These are phyloP conservation scores for Hedychridium roseum DNA, from an alignment of 2,888 invertebrate genomes.

Conservation along the genomic window DNA sequence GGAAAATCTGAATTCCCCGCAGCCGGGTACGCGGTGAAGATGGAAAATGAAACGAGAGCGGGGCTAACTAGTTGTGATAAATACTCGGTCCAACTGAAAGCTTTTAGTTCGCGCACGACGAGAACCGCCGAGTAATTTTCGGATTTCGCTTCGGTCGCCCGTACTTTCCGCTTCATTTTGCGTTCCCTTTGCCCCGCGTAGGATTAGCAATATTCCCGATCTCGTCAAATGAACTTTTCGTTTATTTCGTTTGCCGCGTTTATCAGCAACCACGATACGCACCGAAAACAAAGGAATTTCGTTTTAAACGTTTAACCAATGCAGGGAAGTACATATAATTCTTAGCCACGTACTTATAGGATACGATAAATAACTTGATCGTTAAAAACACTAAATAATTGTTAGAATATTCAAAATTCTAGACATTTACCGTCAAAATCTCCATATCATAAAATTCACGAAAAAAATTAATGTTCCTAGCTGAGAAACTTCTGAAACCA, in stretches of 20 bases:
- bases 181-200: neutral
- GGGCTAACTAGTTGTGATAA: conserved; percentile 3
- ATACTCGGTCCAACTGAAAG: neutral
- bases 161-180: conserved; percentile 1
- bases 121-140: neutral
- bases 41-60: neutral
- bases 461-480: no score
- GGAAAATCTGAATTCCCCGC: neutral
- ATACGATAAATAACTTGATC: no score
- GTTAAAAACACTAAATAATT: no score
- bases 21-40: neutral
- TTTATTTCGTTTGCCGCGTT: neutral
- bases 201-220: neutral
- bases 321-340: no score
- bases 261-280: neutral
- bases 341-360: no score
- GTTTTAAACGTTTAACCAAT: no score
- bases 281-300: no score
- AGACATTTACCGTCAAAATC: no score
- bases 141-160: neutral
- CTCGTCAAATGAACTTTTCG: neutral
- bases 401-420: no score
- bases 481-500: no score
- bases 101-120: neutral
- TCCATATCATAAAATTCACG: no score